Evolutionary conservation across 2,888 invertebrate species (phyloP).

Genomic region (Agrochola litura): DNA sequence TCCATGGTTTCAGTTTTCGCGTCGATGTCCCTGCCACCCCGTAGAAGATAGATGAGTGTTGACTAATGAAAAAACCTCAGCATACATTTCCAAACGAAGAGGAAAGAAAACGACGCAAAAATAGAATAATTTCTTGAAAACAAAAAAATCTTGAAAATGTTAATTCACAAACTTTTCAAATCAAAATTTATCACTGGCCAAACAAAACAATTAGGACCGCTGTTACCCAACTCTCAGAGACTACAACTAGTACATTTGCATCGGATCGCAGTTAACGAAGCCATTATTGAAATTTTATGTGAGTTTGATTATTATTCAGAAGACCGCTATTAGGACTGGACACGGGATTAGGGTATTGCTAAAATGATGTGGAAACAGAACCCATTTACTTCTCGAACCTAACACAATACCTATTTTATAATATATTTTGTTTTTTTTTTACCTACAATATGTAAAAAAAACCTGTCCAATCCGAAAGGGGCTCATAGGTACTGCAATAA

Average conservation of each 20-base stretch:
- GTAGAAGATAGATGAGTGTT: no score
- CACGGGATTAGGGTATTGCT: constrained; percentile 78
- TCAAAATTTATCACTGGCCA: constrained; percentile 53
- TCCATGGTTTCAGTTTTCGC: no score
- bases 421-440: no score
- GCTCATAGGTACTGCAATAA: no score
- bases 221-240: constrained; percentile 54
- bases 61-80: not conserved
- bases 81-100: not conserved
- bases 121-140: not conserved
- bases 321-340: constrained; percentile 90
- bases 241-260: constrained; percentile 80
- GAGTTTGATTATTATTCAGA: constrained; percentile 90
- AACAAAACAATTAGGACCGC: constrained; percentile 78
- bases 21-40: no score
- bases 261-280: constrained; percentile 82
- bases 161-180: constrained; percentile 55
- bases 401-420: no score
- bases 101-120: not conserved
- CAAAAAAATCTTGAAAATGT: not conserved
- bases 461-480: no score
- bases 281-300: constrained; percentile 90
- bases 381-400: not conserved
- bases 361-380: constrained; percentile 71
- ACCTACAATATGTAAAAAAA: no score